A percentile compares a stretch with the other conserved stretches of the same genome.
Evolutionary conservation across 2,888 invertebrate species (phyloP).

Genomic region (Drosophila diplacantha): DNA sequence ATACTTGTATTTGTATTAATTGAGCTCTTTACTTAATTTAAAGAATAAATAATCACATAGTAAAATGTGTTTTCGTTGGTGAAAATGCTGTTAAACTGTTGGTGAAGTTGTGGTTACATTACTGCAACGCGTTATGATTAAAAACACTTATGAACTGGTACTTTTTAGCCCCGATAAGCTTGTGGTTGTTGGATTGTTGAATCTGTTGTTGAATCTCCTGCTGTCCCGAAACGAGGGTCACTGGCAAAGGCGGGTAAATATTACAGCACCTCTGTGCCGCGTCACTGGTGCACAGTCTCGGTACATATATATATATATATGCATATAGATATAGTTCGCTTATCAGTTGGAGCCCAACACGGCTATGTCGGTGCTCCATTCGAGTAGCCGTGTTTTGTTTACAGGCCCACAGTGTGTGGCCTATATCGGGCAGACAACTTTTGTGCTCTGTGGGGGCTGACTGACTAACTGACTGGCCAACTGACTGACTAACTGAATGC

Average conservation of each 20-base stretch:
- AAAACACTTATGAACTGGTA: not conserved
- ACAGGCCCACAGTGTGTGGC: slow-evolving; percentile 29
- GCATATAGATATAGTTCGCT: slow-evolving; percentile 11
- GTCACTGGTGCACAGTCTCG: not conserved
- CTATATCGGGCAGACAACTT: slow-evolving; percentile 36
- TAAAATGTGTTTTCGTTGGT: not conserved
- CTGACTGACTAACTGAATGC: not conserved
- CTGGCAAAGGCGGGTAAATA: slow-evolving; percentile 8
- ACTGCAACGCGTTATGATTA: not conserved
- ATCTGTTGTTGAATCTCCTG: not conserved
- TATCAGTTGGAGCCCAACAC: slow-evolving; percentile 27
- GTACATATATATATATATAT: not conserved
- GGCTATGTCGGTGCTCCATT: slow-evolving; percentile 22
- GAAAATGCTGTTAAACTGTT: not conserved
- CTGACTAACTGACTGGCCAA: not conserved
- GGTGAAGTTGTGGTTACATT: not conserved
- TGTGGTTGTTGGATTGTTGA: not conserved
- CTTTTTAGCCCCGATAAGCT: not conserved
- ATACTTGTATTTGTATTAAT: too few relatives aligned
- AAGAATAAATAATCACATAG: too few relatives aligned
- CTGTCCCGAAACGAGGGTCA: slow-evolving; percentile 8
- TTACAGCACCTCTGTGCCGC: slow-evolving; percentile 7
- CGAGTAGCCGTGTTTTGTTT: slow-evolving; percentile 29
- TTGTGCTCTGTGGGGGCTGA: slow-evolving; percentile 25
- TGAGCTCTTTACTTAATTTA: too few relatives aligned